Conservation (phyloP, 2,888 invertebrate species). For the Argyresthia goedartella region DNA sequence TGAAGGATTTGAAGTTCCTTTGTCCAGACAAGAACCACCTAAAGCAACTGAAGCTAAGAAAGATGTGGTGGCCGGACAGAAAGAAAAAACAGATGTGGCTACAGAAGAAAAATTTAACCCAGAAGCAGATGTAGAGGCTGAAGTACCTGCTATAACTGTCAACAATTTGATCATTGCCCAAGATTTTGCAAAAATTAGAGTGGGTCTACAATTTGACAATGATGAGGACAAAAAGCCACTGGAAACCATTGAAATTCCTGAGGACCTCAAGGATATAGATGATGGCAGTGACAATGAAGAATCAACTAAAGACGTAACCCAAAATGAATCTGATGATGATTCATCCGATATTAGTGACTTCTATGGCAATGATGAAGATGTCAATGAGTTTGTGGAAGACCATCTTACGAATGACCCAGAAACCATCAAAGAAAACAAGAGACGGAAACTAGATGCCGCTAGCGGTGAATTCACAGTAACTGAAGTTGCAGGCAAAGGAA, state of each 20-base stretch:
- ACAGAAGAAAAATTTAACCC: slow-evolving; percentile 26
- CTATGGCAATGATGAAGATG: slow-evolving; percentile 76
- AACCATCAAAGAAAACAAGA: slow-evolving; percentile 57
- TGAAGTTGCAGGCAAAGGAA: slow-evolving; percentile 50
- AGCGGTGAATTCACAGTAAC: slow-evolving; percentile 69
- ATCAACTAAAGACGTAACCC: slow-evolving; percentile 30
- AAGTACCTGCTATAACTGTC: slow-evolving; percentile 40
- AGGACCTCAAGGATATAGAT: slow-evolving; percentile 56
- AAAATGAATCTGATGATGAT: slow-evolving; percentile 53
- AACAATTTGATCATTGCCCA: slow-evolving; percentile 75
- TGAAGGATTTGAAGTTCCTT: slow-evolving; percentile 81
- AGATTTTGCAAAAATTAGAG: slow-evolving; percentile 86
- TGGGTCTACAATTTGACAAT: slow-evolving; percentile 76
- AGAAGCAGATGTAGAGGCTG: slow-evolving; percentile 16
- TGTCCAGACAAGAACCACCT: slow-evolving; percentile 43
- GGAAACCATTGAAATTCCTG: slow-evolving; percentile 55
- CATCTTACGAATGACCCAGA: slow-evolving; percentile 54
- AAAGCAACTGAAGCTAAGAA: slow-evolving; percentile 22
- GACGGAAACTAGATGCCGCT: slow-evolving; percentile 57
- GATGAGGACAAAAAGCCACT: slow-evolving; percentile 75
- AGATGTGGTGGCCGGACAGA: slow-evolving; percentile 12
- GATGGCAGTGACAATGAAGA: slow-evolving; percentile 35
- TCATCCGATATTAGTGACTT: slow-evolving; percentile 77
- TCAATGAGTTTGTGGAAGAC: slow-evolving; percentile 39
- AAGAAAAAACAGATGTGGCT: slow-evolving; percentile 18